Conservation (phyloP, 2,797 vertebrate genomes). For the Trematomus bernacchii region DNA sequence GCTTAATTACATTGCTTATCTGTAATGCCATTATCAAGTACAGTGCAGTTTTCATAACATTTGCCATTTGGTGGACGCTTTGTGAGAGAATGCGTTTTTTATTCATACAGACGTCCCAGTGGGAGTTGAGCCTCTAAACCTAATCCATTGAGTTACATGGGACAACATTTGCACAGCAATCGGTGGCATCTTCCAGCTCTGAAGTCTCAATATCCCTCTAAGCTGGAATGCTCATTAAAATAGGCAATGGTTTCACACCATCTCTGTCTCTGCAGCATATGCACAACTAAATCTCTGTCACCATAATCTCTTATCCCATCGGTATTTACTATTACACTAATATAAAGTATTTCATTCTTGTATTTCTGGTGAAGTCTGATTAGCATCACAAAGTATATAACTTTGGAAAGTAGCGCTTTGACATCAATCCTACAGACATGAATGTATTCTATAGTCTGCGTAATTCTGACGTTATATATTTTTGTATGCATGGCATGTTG, state of each 20-base stretch:
- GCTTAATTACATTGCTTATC: conserved; percentile 75
- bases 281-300: conserved; percentile 63
- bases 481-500: conserved; percentile 11
- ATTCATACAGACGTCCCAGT: conserved; percentile 34
- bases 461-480: conserved; percentile 26
- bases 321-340: conserved; percentile 55
- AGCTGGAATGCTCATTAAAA: conserved; percentile 70
- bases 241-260: conserved; percentile 51
- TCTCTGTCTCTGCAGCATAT: conserved; percentile 59
- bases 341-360: conserved; percentile 51
- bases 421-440: conserved; percentile 9
- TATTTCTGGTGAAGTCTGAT: conserved; percentile 44
- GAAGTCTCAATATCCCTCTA: conserved; percentile 66
- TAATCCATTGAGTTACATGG: conserved; percentile 64
- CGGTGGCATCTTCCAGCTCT: conserved; percentile 64
- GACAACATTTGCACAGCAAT: conserved; percentile 66
- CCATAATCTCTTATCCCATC: conserved; percentile 65
- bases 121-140: conserved; percentile 56
- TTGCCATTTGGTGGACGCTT: conserved; percentile 56
- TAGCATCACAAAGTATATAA: conserved; percentile 25
- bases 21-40: conserved; percentile 65
- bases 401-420: not conserved
- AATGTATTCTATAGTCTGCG: conserved; percentile 3
- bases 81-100: conserved; percentile 40
- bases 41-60: conserved; percentile 61